Evolutionary conservation across 2,888 invertebrate genomes (phyloP), one percentile per base, ranked within the genome.

Genomic region (Bombylius discolor): DNA sequence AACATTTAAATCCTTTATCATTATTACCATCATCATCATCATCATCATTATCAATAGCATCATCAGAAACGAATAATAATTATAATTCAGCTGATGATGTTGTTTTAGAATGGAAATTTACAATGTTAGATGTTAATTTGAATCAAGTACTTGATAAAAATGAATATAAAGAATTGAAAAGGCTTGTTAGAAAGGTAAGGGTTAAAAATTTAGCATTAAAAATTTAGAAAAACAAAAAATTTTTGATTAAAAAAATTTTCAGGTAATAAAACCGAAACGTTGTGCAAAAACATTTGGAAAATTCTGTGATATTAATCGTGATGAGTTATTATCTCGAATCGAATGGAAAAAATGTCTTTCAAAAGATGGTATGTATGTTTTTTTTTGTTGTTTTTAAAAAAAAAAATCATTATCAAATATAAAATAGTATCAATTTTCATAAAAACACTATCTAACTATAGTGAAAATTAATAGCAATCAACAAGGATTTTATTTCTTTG

Each of bases 301-400:
- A 62, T 85, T 85, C 64, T 96, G 96, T 75, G 95, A 96, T 74
- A 78, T 82, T 54, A 84, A 94, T 73, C 79, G 81, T 53, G 88
- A 96, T 73, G 82, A 85, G 50, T 81, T 81, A 65, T 84, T 96
- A 60, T 83, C 87, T 42, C 80, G 82, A 59, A 77, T 79, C 56
- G 96, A 96, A 74, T 96, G 95, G 95, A 81, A 81, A 49, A 80
- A 84, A 58, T 96, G 96, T 73, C 79, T 96, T 47, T 85, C 87
- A 57, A 80, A 81, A 55, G 87, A 89, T 59, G 85, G 86, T 70
- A 83, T 85, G 7, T 42, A 9, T 36, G 9, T 23, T 23, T 23
- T 23, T 23, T 23, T 23, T 23, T 23, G 1, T 23, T 23, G 2
- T 23, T 23, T 23, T 23, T n/a, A n/a, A n/a, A n/a, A n/a, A n/a